These are phyloP conservation scores for Syrphus vitripennis DNA, from an alignment of 2,888 invertebrate species.

Conservation along the genomic window DNA sequence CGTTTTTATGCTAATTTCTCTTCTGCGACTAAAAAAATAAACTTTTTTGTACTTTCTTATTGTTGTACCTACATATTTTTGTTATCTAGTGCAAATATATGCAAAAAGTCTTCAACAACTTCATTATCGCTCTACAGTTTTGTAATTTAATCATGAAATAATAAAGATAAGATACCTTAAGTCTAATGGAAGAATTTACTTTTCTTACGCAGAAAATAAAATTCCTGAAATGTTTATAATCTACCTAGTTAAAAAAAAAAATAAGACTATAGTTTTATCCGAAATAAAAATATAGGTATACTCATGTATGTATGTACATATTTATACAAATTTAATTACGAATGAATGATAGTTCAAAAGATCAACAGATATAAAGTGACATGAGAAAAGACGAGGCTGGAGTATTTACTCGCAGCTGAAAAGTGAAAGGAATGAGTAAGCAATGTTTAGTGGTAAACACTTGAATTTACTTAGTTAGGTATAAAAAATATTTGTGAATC, in stretches of 20 bases:
- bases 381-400: not conserved
- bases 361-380: not conserved
- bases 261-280: too few species aligned
- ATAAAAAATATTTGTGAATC: not conserved
- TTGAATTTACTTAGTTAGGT: not conserved
- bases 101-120: not conserved
- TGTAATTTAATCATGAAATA: not conserved
- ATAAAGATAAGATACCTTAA: constrained; percentile 12
- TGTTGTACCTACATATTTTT: not conserved
- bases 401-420: not conserved
- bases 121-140: not conserved
- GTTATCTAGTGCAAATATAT: constrained; percentile 36
- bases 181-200: not conserved
- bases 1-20: constrained; percentile 6
- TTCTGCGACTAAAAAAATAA: not conserved
- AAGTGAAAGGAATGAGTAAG: constrained; percentile 43
- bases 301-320: not conserved
- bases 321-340: not conserved
- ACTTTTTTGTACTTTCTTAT: not conserved
- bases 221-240: not conserved
- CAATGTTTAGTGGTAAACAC: not conserved
- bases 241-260: too few species aligned
- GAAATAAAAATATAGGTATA: not conserved
- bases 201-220: not conserved
- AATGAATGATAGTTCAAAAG: constrained; percentile 3